Evolutionary conservation across 2,888 invertebrate species (phyloP), one percentile per base, ranked within the genome.

Genomic region (Cosmorhoe ocellata): DNA sequence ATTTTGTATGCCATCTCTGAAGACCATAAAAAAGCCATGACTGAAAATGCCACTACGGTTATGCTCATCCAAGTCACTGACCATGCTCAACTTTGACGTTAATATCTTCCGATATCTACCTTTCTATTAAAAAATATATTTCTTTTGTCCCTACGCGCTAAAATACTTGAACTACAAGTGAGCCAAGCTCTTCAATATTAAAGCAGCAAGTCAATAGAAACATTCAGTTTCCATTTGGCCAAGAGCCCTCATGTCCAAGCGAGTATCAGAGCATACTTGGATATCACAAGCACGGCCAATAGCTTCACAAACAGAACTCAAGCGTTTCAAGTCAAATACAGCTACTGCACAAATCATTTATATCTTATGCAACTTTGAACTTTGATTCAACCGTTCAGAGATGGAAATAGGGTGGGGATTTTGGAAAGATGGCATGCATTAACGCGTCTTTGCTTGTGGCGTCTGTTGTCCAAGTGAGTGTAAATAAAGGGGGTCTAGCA

Each of bases 261-360:
- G 38, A 42, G 51, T 34, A 48, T 38, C 40, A 52, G 36, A 36
- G 36, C 38, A 55, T 51, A 56, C 56, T 56, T 41, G 43, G 40
- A 51, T 50, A 56, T 56, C 61, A 51, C 54, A 58, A 58, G 56
- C 61, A 61, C 37, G 50, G 51, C 47, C 58, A 54, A 61, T 58
- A 54, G 58, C 56, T 48, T 48, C 44, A 56, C 61, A 58, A 61
- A 61, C 56, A 61, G 58, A 58, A 57, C 58, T 58, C 57, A 57
- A 42, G 46, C 55, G 33, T 45, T 53, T 51, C 52, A 57, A 61
- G 56, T 56, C 56, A 61, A 59, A 59, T 57, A 57, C 56, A 56
- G 53, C 41, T 31, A 53, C 48, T 59, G 55, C 57, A 53, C 34
- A 42, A 39, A 50, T 50, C 36, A 51, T 51, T 40, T 40, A 12